Evolutionary conservation across 2,113 vertebrate genomes (phyloP), one percentile per base, ranked within the genome.

Genomic region (Macaca nemestrina): DNA sequence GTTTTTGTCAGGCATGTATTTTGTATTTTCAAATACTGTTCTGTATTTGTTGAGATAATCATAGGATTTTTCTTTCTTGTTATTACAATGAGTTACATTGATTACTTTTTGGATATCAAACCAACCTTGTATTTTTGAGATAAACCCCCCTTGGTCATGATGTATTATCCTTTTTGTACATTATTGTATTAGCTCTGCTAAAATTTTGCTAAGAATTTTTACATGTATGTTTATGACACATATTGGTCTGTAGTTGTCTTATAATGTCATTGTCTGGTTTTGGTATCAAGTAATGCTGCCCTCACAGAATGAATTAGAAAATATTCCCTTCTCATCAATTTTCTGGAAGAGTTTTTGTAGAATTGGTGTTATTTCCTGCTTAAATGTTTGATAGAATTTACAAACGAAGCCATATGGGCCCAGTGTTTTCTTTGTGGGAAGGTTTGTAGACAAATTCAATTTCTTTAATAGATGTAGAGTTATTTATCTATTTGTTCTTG

Each of bases 401-500:
- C 43, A 27, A 61, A 1, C 38, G 9, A 81, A 82, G 10, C 30
- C 40, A 72, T 52, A 64, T 40, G 20, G 18, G 27, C 7, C 64
- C 75, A 91, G 3, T 38, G 5, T 84, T 85, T 85, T 94, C 76
- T 82, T 79, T 38, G 10, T 80, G 50, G 11, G 61, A 78, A 84
- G n/a, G 8, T 30, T 64, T 64, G 61, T 64, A 64, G 30, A 45
- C 61, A 87, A 91, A 64, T 95, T 67, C 7, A 43, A 87, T 57
- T 89, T 78, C 38, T 91, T 86, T 64, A 94, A 57, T 88, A 96
- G 78, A 45, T 87, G 20, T 64, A n/a, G 14, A 73, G 68, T 48
- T 91, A 75, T 48, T 73, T 94, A 68, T 82, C 17, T 55, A 6
- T 96, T 94, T 94, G n/a, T 76, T 93, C 88, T 91, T 59, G 25